Evolutionary conservation across 2,797 vertebrate genomes (phyloP), one percentile per base, ranked within the genome.

Genomic region (Hafferia zeledoni): DNA sequence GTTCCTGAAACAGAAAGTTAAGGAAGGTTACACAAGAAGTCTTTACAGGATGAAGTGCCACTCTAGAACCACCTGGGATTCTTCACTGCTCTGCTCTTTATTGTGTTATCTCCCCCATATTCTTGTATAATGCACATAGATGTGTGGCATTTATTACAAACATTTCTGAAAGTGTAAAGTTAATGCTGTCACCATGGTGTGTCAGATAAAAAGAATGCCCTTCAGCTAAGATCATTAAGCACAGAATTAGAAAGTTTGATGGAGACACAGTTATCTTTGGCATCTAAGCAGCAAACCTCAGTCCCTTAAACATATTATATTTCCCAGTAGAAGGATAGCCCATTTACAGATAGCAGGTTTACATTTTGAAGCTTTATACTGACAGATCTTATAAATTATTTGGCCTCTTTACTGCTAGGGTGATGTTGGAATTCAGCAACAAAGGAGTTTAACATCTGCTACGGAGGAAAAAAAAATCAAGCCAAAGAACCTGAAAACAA

Each of bases 1-100:
- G 99, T 89, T 99, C 99, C 99, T 99, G 97, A 95, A 97, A 96
- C 23, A 87, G 63, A 79, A 96, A 94, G 79, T 87, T 86, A 89
- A 93, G 65, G 12, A 87, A 70, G 33, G 10, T 96, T 95, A 95
- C 18, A 33, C 55, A 49, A 59, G 14, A 23, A 39, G 17, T 9
- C 23, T 87, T 71, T 52, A 72, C 24, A 80, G 14, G 27, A 78
- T 50, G 27, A 79, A 90, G 80, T 12, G 14, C 9, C 28, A 65
- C 47, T 59, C 61, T 53, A 68, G 33, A 83, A 64, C 27, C 70
- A 91, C 56, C 31, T 63, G 72, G 22, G 35, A 91, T 79, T 89
- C 53, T 81, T 81, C 69, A 60, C 5, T 28, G n/a, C 1, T 1
- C 63, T 79, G 61, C 49, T 93, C 17, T 72, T 70, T 60, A 41